phyloP scores from a whole-genome alignment of 2,888 invertebrate species.

The Hydrotaea cyrtoneurina region DNA sequence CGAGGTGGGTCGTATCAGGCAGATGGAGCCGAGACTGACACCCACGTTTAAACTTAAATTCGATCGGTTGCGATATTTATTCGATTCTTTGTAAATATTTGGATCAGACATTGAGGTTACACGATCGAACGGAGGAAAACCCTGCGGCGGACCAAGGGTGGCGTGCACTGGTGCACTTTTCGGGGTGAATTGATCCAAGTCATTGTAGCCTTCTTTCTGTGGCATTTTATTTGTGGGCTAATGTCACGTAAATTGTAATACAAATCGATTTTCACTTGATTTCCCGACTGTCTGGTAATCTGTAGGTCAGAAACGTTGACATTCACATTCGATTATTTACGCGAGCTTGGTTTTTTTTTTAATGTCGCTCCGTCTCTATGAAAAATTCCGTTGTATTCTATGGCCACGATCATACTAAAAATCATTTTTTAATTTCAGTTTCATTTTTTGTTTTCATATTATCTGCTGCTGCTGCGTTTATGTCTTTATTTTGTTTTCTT shows the following conservation, averaged over 20 bases:
- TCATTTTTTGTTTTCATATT: neutral
- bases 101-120: constrained; percentile 67
- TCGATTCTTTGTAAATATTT: constrained; percentile 61
- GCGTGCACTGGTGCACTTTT: neutral
- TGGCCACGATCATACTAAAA: constrained; percentile 18
- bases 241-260: neutral
- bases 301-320: too few species aligned
- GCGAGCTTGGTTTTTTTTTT: neutral
- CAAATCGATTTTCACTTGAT: too few species aligned
- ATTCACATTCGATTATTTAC: too few species aligned
- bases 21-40: constrained; percentile 61
- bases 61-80: constrained; percentile 51
- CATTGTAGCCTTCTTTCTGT: constrained; percentile 67
- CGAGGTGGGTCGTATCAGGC: constrained; percentile 47
- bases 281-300: too few species aligned
- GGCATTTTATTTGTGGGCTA: neutral
- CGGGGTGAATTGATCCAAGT: constrained; percentile 68
- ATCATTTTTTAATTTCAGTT: constrained; percentile 11
- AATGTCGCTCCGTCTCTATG: neutral
- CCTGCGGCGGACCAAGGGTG: neutral
- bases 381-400: neutral
- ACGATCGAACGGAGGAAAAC: constrained; percentile 27
- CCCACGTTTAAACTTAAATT: constrained; percentile 65
- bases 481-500: neutral
- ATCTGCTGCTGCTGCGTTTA: neutral